Percentiles rank a stretch among this genome's conserved stretches.
phyloP scores from a whole-genome alignment of 2,797 vertebrate genomes.

The Anas flavirostris region DNA sequence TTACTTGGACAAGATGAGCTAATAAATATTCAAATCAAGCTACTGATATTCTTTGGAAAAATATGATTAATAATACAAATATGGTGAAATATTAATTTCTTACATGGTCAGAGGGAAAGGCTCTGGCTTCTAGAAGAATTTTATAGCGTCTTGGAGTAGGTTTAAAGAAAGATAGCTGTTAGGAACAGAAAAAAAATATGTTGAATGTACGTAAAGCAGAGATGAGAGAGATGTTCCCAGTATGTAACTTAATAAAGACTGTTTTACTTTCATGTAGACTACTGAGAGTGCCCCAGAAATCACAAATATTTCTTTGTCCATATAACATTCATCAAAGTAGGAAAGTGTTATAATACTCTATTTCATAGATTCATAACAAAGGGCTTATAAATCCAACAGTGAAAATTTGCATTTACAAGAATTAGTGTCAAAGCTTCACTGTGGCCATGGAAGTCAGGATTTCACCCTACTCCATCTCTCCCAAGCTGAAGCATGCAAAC shows the following conservation, averaged over 20 bases:
- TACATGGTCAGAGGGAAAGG: conserved; percentile 97
- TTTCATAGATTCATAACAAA: background rate
- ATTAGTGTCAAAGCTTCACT: background rate
- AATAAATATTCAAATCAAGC: conserved; percentile 74
- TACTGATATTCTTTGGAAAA: conserved; percentile 55
- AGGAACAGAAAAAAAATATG: conserved; percentile 9
- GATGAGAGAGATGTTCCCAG: background rate
- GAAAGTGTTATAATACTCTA: background rate
- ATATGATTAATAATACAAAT: conserved; percentile 73
- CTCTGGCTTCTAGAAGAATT: conserved; percentile 92
- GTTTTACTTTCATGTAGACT: conserved; percentile 2
- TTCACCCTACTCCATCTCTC: background rate
- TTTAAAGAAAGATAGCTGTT: conserved; percentile 94
- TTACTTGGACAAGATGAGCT: conserved; percentile 64
- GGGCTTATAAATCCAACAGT: background rate
- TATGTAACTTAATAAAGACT: conserved; percentile 19
- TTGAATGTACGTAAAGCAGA: conserved; percentile 23
- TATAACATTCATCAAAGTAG: conserved; percentile 3
- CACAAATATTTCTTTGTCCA: background rate
- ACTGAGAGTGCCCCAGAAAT: conserved; percentile 22
- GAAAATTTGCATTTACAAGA: background rate
- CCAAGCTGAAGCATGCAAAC: background rate
- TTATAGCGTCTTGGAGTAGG: conserved; percentile 88
- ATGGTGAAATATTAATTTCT: conserved; percentile 77
- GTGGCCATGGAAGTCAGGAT: background rate